Conservation (phyloP, 2,113 vertebrate species). For the Calyptomena viridis region DNA sequence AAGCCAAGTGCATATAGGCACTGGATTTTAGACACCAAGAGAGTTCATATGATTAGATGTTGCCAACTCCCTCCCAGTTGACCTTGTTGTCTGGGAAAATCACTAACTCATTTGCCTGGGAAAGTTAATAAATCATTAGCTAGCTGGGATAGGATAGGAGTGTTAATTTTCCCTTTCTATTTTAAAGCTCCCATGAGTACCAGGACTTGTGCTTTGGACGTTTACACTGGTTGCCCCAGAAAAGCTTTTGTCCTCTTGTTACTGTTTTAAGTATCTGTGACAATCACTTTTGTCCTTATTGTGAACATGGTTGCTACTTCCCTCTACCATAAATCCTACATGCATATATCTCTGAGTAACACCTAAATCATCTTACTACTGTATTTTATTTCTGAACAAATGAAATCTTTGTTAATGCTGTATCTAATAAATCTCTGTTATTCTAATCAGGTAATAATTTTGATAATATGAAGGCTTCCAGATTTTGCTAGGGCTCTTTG, state of each 20-base stretch:
- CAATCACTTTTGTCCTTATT: background rate
- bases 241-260: background rate
- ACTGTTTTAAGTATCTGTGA: background rate
- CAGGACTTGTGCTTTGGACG: background rate
- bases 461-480: background rate
- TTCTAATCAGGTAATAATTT: background rate
- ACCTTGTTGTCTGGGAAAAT: background rate
- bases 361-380: background rate
- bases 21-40: background rate
- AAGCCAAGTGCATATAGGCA: rapidly evolving
- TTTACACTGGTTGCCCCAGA: background rate
- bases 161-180: background rate
- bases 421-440: background rate
- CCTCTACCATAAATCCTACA: background rate
- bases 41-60: background rate
- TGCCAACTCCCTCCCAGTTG: background rate
- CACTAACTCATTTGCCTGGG: background rate
- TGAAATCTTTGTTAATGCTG: background rate
- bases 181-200: background rate
- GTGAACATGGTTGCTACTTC: background rate
- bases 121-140: background rate
- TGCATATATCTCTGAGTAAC: background rate
- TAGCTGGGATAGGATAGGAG: background rate
- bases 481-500: background rate
- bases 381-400: background rate